These are phyloP conservation scores for Ophonus ardosiacus DNA, from an alignment of 2,888 invertebrate genomes.

Conservation along the genomic window DNA sequence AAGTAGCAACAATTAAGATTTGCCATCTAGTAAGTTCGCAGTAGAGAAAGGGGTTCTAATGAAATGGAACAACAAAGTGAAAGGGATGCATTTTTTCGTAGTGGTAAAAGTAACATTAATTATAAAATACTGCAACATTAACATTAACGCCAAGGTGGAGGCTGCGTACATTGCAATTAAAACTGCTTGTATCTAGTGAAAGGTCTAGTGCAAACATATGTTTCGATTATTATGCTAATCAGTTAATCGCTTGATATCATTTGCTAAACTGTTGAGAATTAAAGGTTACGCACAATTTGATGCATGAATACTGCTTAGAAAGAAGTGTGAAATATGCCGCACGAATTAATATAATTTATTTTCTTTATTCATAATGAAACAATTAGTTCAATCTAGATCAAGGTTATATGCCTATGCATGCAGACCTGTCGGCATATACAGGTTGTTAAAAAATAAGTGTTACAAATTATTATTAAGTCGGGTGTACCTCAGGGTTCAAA, in stretches of 20 bases:
- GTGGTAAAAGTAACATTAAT: conserved; percentile 27
- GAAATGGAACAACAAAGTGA: conserved; percentile 33
- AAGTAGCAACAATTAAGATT: conserved; percentile 15
- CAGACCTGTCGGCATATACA: no score
- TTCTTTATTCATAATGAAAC: no score
- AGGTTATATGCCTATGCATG: no score
- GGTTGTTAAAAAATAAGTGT: no score
- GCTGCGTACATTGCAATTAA: not conserved
- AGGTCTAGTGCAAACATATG: conserved; percentile 20
- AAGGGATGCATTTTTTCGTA: conserved; percentile 26
- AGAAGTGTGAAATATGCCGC: no score
- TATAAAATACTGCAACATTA: not conserved
- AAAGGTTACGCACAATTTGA: not conserved
- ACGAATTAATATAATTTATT: no score
- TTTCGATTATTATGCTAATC: conserved; percentile 16
- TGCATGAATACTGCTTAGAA: no score
- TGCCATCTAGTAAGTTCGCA: not conserved
- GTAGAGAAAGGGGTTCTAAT: conserved; percentile 30
- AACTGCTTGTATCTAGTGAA: conserved; percentile 9
- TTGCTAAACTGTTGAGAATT: not conserved
- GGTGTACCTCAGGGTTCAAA: no score
- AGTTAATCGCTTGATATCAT: not conserved
- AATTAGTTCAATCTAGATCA: no score
- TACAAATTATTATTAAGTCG: no score
- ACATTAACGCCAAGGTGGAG: conserved; percentile 9